Evolutionary conservation across 92 coral and sea anemone genomes (phyloP), one percentile per base, ranked within the genome.

Genomic region (Heteractis magnifica): DNA sequence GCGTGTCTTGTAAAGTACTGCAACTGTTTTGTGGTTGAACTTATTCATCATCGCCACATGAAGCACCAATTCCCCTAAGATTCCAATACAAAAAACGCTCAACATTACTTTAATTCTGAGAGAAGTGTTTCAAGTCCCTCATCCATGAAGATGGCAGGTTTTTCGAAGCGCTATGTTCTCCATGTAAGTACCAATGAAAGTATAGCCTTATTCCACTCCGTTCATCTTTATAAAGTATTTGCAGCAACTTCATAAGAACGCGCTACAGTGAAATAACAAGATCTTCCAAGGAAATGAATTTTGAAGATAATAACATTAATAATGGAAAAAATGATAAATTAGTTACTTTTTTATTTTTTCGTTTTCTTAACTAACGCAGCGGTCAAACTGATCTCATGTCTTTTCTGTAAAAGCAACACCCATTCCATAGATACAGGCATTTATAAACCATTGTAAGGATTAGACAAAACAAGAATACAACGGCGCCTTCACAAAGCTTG

Each of bases 11-110:
- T 64, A 80, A 34, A 20, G 64, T 9, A 52, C 23, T 53, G 76
- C 77, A 71, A 70, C 77, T 21, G 84, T 71, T 19, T 78, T 80
- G 83, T 51, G 83, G 83, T 65, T 80, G 56, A 20, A 13, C 5
- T 20, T 68, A 4, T 81, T 56, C 65, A 21, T 78, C 55, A n/a
- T 48, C 13, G 23, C 75, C n/a, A 19, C 13, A 18, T 18, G 21
- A 16, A 49, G 56, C 34, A 74, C 10, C 49, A 74, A 49, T 23
- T 16, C 52, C 78, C 58, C 52, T 49, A 2, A 72, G 52, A 68
- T 26, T 68, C 14, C 73, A 23, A 68, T 2, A 21, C 44, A 21
- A 68, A 19, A 48, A 62, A 62, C 26, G 10, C 23, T 62, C 70
- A 18, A n/a, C 18, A 62, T 23, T 26, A 41, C 20, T 64, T 19